Base-by-base conservation (phyloP, 2,888 invertebrate genomes). In the Ischnura elegans region DNA sequence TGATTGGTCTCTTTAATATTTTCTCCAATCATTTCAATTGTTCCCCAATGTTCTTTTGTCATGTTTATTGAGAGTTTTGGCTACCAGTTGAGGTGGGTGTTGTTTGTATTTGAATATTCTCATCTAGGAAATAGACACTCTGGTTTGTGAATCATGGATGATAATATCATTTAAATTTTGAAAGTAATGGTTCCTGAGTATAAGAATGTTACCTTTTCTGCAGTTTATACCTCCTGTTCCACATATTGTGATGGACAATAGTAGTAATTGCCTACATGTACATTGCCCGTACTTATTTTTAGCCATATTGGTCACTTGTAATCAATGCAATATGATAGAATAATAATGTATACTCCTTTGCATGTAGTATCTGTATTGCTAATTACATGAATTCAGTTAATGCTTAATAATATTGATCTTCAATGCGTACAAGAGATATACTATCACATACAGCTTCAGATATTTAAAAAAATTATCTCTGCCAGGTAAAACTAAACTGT, bases 401-500 rank as follows among this genome's bases (percentile, higher is more conserved):
- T 86, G 86, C n/a, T 86, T 6, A 25, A n/a, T 86, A 43, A 29
- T 76, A 36, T 76, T 76, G 5, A 36, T 36, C 76, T 36, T 76
- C 10, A 46, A 45, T 86, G n/a, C 86, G 25, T 86, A 13, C 86
- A 86, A 2, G 45, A 45, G 45, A 86, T 21, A 36, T 86, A 86
- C 45, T 46, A 45, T 46, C 46, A 86, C 43, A 43, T 36, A 13
- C n/a, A 86, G 86, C 25, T 46, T 86, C 86, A 86, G 46, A 86
- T 86, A n/a, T n/a, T n/a, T n/a, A 46, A 45, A 86, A 86, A 6
- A 86, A n/a, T 86, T 86, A 46, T 46, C 86, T 86, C 46, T 86
- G 86, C 13, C 46, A 86, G 86, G 86, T 46, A 19, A 46, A 42
- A 46, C 86, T 86, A 46, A 36, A 29, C 10, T 76, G 76, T 76